A percentile compares a stretch with the other conserved stretches of the same genome.
Conservation (phyloP, 2,888 invertebrate genomes). For the Bombylius major region DNA sequence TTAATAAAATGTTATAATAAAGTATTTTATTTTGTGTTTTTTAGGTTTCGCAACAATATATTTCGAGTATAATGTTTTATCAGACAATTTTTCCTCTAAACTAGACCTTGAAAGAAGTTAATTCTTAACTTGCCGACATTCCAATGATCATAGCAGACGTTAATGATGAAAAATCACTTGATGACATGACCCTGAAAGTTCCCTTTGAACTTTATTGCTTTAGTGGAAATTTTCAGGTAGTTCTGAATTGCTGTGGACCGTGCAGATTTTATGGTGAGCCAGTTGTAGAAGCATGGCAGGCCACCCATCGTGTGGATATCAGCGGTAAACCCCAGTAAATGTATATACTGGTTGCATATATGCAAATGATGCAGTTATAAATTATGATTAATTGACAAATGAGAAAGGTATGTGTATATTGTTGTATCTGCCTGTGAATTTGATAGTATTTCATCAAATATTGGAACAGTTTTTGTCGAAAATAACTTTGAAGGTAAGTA, state of each 20-base stretch:
- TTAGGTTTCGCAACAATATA: too few species aligned
- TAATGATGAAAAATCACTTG: slow-evolving; percentile 55
- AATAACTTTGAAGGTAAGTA: slow-evolving; percentile 54
- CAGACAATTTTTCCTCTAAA: too few species aligned
- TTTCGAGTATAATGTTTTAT: too few species aligned
- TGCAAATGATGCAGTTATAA: slow-evolving; percentile 74
- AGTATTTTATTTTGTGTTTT: too few species aligned
- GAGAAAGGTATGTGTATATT: slow-evolving; percentile 73
- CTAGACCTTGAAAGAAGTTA: too few species aligned
- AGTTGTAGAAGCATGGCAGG: slow-evolving; percentile 78
- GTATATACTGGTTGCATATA: too few species aligned
- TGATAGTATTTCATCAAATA: slow-evolving; percentile 82
- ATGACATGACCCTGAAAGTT: slow-evolving; percentile 84
- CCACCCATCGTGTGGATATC: slow-evolving; percentile 83
- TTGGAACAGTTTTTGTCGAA: slow-evolving; percentile 69
- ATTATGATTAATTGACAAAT: slow-evolving; percentile 60
- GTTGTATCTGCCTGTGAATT: slow-evolving; percentile 86
- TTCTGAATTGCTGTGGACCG: slow-evolving; percentile 91
- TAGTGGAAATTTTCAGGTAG: too few species aligned
- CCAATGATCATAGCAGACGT: slow-evolving; percentile 70
- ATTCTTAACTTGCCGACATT: slow-evolving; percentile 42
- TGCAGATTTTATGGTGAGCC: slow-evolving; percentile 77
- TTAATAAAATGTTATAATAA: too few species aligned
- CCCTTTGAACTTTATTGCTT: too few species aligned
- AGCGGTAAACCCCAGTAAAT: slow-evolving; percentile 87